Conservation (phyloP, 2,797 vertebrate species). For the Leptodactylus fallax region DNA sequence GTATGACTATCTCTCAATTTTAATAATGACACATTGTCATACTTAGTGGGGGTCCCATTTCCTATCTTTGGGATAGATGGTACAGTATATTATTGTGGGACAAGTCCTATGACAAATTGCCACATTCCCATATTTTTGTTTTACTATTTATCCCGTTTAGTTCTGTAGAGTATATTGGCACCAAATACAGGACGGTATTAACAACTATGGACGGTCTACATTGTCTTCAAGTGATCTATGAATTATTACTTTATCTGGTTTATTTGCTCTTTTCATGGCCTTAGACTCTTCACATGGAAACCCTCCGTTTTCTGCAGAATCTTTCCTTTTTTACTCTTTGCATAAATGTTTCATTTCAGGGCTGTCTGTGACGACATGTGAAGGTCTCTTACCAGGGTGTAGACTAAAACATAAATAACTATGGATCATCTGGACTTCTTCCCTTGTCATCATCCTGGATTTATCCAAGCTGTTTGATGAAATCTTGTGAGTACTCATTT, state of each 20-base stretch:
- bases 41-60: too few relatives aligned
- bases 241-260: not conserved
- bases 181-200: too few relatives aligned
- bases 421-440: not conserved
- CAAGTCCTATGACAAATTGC: too few relatives aligned
- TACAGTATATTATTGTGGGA: too few relatives aligned
- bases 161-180: too few relatives aligned
- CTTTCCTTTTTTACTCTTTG: not conserved
- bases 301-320: not conserved
- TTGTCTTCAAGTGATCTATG: not conserved
- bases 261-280: not conserved
- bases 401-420: not conserved
- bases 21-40: too few relatives aligned
- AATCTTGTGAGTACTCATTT: slow-evolving; percentile 1
- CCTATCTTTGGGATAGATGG: too few relatives aligned
- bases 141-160: too few relatives aligned
- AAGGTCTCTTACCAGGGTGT: not conserved
- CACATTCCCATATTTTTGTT: too few relatives aligned
- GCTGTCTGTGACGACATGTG: not conserved
- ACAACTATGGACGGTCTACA: not conserved
- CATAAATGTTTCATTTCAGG: not conserved
- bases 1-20: too few relatives aligned
- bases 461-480: slow-evolving; percentile 8
- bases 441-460: not conserved
- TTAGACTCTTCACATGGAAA: not conserved